Conservation (phyloP, 2,113 vertebrate genomes). For the Ammodramus savannarum region DNA sequence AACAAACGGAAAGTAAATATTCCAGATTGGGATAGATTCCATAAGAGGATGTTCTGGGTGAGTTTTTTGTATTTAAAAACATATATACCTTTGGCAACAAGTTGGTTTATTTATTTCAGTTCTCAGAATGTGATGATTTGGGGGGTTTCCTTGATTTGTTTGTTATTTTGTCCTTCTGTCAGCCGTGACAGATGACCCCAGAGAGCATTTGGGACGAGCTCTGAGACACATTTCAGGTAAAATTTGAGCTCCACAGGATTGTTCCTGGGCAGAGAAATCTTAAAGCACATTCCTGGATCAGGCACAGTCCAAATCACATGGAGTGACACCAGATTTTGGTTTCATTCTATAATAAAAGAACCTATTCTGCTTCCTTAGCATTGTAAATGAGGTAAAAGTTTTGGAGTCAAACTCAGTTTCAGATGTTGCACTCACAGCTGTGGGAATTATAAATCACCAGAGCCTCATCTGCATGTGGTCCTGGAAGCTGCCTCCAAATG, state of each 20-base stretch:
- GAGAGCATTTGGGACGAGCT: background rate
- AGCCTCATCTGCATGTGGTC: background rate
- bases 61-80: conserved; percentile 50
- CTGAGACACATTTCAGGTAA: conserved; percentile 18
- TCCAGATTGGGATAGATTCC: conserved; percentile 72
- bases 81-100: conserved; percentile 70
- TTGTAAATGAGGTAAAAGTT: background rate
- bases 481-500: background rate
- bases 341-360: background rate
- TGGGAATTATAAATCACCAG: background rate
- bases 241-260: background rate
- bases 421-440: background rate
- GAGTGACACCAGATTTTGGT: background rate
- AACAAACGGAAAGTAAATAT: conserved; percentile 80
- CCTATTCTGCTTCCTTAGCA: background rate
- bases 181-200: background rate
- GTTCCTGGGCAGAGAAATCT: background rate
- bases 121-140: conserved; percentile 73
- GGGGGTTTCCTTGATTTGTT: conserved; percentile 54
- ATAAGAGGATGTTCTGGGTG: conserved; percentile 75
- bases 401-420: background rate
- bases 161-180: conserved; percentile 59
- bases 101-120: conserved; percentile 61
- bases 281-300: background rate
- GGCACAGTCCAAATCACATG: background rate